Base-by-base conservation (phyloP, 2,888 invertebrate genomes). In the Copidosoma aretas region DNA sequence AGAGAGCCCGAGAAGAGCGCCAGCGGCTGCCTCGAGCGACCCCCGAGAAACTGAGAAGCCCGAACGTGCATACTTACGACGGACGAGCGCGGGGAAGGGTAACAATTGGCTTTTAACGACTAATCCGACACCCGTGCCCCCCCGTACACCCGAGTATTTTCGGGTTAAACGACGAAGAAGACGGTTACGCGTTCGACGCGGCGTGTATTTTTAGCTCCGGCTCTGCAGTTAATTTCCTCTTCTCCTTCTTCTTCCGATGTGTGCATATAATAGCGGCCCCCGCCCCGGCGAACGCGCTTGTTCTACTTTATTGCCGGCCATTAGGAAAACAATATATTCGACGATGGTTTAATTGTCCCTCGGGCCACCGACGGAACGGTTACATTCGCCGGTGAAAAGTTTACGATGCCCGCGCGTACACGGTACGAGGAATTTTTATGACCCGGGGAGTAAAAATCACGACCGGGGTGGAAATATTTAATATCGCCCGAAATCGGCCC, bases 21-120 rank as follows among this genome's bases (percentile, higher is more conserved):
- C 58, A 52, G 59, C 53, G 32, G 25, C 58, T 8, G 41, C 41
- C 10, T 14, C 41, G 41, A 14, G 14, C 14, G 25, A 60, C 60
- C 43, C 59, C 39, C 15, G 57, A 41, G 64, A 60, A 57, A 57
- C 46, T 43, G 5, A 61, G 57, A 21, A 17, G 17, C 43, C 17
- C 24, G 57, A 57, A 22, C 46, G 25, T 21, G 24, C n/a, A n/a
- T n/a, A n/a, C n/a, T n/a, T n/a, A 49, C n/a, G 43, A 60, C 32
- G 8, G 3, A 46, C 21, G 62, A 32, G 22, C 19, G 54, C 22
- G 19, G 19, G 22, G 67, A 67, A 64, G 67, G 71, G 64, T 68
- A 71, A 71, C 68, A 71, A 68, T 71, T 65, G 65, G 24, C 62
- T 68, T 56, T 68, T 61, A 68, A 65, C 57, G 41, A 57, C 62